These are phyloP conservation scores for Cochlearius cochlearius DNA, from an alignment of 2,113 vertebrate genomes.

Conservation along the genomic window DNA sequence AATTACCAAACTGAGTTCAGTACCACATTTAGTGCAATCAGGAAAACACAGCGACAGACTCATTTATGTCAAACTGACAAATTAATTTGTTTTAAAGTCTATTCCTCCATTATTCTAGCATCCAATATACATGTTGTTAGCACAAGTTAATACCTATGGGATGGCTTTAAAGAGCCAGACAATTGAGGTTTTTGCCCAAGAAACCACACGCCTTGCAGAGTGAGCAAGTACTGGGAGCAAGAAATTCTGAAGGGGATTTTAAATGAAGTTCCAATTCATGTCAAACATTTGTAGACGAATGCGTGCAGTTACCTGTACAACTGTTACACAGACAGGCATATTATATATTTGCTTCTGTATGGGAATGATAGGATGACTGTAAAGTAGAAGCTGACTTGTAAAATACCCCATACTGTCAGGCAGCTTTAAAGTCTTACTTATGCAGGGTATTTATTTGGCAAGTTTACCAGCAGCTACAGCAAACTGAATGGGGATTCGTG, in stretches of 20 bases:
- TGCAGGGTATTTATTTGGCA: neutral
- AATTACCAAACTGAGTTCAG: neutral
- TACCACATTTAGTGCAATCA: neutral
- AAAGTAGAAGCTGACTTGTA: neutral
- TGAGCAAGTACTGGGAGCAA: neutral
- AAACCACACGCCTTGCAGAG: neutral
- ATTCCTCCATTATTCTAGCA: neutral
- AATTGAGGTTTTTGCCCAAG: neutral
- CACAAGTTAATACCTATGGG: neutral
- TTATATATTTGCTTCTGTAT: neutral
- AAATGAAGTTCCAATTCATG: neutral
- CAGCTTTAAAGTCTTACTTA: neutral
- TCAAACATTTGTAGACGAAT: neutral
- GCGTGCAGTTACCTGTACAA: neutral
- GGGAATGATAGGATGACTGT: neutral
- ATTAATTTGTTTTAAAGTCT: neutral
- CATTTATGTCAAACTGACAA: neutral
- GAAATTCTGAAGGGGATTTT: neutral
- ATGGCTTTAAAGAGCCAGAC: neutral
- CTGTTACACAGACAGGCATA: neutral
- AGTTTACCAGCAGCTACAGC: neutral
- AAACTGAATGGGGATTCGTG: neutral
- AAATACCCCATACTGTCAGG: neutral
- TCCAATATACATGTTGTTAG: neutral
- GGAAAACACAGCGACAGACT: neutral